A percentile compares a stretch with the other conserved stretches of the same genome.
Evolutionary conservation across 2,888 invertebrate species (phyloP).

Genomic region (Cordilura impudica): DNA sequence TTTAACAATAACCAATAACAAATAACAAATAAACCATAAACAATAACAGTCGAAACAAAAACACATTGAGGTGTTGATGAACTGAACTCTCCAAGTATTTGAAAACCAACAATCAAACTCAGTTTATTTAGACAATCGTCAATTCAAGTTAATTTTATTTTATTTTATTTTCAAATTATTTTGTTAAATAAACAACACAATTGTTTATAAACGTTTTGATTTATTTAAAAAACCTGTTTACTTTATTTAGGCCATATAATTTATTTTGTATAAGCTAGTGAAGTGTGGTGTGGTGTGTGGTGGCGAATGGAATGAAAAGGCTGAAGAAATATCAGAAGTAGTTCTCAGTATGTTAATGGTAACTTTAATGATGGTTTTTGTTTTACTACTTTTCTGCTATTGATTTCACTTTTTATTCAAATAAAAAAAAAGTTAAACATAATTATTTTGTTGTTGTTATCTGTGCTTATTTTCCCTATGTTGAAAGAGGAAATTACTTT

Average conservation of each 20-base stretch:
- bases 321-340: background rate
- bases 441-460: background rate
- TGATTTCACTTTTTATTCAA: slow-evolving; percentile 49
- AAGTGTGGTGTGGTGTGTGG: background rate
- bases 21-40: slow-evolving; percentile 36
- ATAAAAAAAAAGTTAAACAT: background rate
- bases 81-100: slow-evolving; percentile 7
- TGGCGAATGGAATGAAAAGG: background rate
- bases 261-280: slow-evolving; percentile 4
- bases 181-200: background rate
- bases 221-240: slow-evolving; percentile 48
- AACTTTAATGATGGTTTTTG: background rate
- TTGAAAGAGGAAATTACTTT: background rate
- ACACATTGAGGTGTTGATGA: slow-evolving; percentile 40
- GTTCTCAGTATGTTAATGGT: background rate
- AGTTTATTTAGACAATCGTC: background rate
- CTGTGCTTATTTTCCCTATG: background rate
- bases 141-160: slow-evolving; percentile 40
- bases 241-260: slow-evolving; percentile 42
- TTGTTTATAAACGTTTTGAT: slow-evolving; percentile 21
- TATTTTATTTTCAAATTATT: background rate
- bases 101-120: background rate
- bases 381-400: background rate
- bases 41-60: slow-evolving; percentile 18
- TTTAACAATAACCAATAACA: slow-evolving; percentile 23